Evolutionary conservation across 2,888 invertebrate species (phyloP).

Genomic region (Lysandra bellargus): DNA sequence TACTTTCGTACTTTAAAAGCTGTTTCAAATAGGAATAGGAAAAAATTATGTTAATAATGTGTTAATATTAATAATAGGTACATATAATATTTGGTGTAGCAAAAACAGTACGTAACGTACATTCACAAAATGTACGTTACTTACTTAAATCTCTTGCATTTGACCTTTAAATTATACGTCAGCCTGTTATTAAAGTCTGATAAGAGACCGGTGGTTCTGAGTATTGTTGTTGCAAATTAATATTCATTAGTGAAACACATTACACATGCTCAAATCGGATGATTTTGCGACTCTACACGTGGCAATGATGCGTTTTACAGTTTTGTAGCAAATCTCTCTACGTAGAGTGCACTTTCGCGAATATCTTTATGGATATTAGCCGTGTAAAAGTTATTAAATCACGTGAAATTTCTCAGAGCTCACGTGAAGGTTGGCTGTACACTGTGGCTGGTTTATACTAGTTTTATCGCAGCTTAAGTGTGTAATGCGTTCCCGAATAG

Average conservation of each 20-base stretch:
- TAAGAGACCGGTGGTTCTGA: slow-evolving; percentile 3
- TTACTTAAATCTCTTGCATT: neutral
- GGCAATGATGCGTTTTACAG: neutral
- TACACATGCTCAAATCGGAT: slow-evolving; percentile 7
- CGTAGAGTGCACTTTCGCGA: slow-evolving; percentile 7
- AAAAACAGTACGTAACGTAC: no score
- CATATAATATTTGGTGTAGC: no score
- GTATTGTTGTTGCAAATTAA: slow-evolving; percentile 3
- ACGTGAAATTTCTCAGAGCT: slow-evolving; percentile 17
- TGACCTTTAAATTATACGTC: neutral
- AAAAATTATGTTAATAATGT: neutral
- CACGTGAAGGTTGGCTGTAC: neutral
- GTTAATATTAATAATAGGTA: no score
- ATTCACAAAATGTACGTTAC: neutral
- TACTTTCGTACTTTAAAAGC: neutral
- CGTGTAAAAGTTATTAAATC: slow-evolving; percentile 13
- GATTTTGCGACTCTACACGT: neutral
- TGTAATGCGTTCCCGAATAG: neutral
- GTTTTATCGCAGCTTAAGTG: slow-evolving; percentile 17
- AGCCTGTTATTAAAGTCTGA: neutral
- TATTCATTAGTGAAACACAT: slow-evolving; percentile 9
- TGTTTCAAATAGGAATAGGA: neutral
- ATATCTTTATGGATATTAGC: neutral
- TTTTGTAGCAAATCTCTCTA: neutral
- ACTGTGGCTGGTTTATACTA: slow-evolving; percentile 13